Evolutionary conservation across 64 coral and sea anemone genomes (phyloP).

Genomic region (Montipora capricornis): DNA sequence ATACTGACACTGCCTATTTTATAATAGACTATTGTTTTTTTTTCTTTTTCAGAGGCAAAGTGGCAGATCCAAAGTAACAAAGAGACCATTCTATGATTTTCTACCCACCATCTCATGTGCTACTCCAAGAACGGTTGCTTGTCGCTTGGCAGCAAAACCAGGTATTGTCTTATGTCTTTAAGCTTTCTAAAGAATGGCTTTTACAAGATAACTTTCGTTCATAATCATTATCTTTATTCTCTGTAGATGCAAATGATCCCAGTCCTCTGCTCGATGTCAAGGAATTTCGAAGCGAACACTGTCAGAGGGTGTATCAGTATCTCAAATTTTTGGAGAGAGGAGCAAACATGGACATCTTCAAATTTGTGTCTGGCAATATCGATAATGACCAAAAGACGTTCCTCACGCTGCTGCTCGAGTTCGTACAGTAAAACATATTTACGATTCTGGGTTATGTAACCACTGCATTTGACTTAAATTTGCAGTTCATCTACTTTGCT

Average conservation of each 20-base stretch:
- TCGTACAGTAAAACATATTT: background rate
- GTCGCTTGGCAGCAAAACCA: background rate
- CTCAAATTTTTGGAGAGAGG: conserved; percentile 11
- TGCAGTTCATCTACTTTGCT: too few species aligned
- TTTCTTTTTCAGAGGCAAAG: background rate
- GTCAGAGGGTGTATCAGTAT: conserved; percentile 69
- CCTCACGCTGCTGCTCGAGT: conserved; percentile 48
- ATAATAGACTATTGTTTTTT: too few species aligned
- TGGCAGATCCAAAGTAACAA: background rate
- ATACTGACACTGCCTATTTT: too few species aligned
- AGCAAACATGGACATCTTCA: too few species aligned
- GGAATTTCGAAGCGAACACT: conserved; percentile 32
- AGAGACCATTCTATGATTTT: conserved; percentile 19
- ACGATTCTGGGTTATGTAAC: too few species aligned
- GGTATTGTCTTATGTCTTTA: too few species aligned
- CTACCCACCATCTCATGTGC: conserved; percentile 60
- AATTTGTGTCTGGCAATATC: too few species aligned
- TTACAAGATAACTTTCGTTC: too few species aligned
- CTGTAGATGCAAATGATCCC: background rate
- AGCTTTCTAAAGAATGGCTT: too few species aligned
- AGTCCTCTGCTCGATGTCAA: conserved; percentile 35
- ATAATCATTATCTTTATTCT: background rate
- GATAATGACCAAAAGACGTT: conserved; percentile 1
- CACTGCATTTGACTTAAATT: too few species aligned
- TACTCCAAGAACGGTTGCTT: conserved; percentile 36